Base-by-base conservation (phyloP, 1,140 invertebrate genomes). In the Lucilia cuprina region DNA sequence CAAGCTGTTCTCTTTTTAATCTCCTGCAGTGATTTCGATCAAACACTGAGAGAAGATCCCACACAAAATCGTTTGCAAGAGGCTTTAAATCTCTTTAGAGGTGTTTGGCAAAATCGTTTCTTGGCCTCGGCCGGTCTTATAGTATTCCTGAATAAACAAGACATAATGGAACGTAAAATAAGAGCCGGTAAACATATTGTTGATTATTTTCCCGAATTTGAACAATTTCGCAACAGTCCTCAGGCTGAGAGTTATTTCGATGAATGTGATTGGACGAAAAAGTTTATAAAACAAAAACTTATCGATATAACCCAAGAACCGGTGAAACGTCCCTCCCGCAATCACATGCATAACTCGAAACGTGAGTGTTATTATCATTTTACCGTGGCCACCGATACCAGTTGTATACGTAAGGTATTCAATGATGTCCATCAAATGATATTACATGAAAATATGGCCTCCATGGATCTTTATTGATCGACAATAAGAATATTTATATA, bases 91-190 rank as follows among this genome's bases (percentile, higher is more conserved):
- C 91, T 96, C 7, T 96, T 96, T 86, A 92, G 94, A 84, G 94
- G 95, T 86, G 95, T 96, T 14, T 96, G 95, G 95, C 93, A 93
- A 84, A 96, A 95, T 92, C 94, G 95, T 85, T 96, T 95, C 88
- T 92, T 97, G 2, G 90, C 94, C 78, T 93, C 95, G 84, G 94
- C 95, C 12, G 96, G 95, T 5, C 91, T 96, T 17, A 96, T 97
- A 74, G 93, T 96, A 0, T 97, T 97, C 90, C 91, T 97, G 13
- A 97, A 97, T 91, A 97, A 97, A 88, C 96, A 96, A 88, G 96
- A 97, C 90, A 92, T 96, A 4, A 91, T 97, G 55, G 92, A 94
- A 86, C 92, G 93, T 19, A 97, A 97, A 90, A 92, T 96, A 34
- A 87, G 93, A 34, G 93, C 93, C 55, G 95, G 95, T n/a, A 92